These are phyloP conservation scores for Gasteruption jaculator DNA, from an alignment of 2,888 invertebrate species.

Conservation along the genomic window DNA sequence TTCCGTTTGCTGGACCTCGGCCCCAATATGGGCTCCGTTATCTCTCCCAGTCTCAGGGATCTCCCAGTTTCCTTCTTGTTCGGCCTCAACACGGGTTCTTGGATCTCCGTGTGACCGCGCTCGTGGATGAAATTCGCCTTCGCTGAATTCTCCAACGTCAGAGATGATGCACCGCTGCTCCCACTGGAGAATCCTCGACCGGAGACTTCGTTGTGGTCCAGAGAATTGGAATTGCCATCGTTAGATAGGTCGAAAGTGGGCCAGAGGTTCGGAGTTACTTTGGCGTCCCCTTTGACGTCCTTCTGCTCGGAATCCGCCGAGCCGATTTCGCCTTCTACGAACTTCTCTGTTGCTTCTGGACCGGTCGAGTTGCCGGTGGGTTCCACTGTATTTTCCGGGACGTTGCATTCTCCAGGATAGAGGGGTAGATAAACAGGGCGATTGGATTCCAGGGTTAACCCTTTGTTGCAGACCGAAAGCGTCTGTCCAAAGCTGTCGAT, in stretches of 20 bases:
- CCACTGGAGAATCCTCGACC: conserved; percentile 42
- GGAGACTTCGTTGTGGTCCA: conserved; percentile 34
- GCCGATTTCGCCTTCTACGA: conserved; percentile 31
- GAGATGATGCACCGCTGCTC: conserved; percentile 23
- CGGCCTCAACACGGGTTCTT: conserved; percentile 67
- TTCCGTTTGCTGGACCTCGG: conserved; percentile 52
- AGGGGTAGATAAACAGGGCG: conserved; percentile 69
- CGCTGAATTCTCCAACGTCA: neutral
- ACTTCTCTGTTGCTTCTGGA: conserved; percentile 25
- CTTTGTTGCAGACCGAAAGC: conserved; percentile 75
- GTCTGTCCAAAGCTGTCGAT: conserved; percentile 82
- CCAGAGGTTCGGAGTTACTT: conserved; percentile 36
- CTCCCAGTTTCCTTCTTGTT: conserved; percentile 44
- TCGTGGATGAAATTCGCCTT: neutral
- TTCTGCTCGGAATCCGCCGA: conserved; percentile 41
- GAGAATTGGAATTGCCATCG: conserved; percentile 42
- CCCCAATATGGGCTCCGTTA: conserved; percentile 63
- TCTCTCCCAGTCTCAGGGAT: conserved; percentile 53
- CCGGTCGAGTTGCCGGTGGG: conserved; percentile 28
- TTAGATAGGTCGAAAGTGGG: conserved; percentile 38
- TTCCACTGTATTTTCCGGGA: too few relatives aligned
- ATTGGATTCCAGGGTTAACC: conserved; percentile 69
- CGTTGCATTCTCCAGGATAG: conserved; percentile 73
- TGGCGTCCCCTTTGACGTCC: conserved; percentile 19
- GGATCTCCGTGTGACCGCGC: conserved; percentile 56